phyloP scores from a whole-genome alignment of 2,797 vertebrate genomes.

The Muscicapa comitata region DNA sequence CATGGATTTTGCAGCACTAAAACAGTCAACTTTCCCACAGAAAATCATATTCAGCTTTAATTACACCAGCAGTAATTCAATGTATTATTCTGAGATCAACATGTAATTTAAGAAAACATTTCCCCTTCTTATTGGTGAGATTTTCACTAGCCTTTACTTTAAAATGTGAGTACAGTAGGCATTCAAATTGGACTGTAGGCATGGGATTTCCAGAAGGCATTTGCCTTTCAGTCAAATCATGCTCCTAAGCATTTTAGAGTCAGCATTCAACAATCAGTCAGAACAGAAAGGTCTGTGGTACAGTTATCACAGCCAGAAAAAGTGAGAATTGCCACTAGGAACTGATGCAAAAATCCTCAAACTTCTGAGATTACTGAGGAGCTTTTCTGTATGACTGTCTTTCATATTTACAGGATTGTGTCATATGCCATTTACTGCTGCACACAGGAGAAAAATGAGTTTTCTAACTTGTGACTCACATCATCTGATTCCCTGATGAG shows the following conservation, averaged over 20 bases:
- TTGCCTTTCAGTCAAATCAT: not conserved
- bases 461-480: slow-evolving; percentile 76
- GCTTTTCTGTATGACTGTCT: not conserved
- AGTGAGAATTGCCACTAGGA: not conserved
- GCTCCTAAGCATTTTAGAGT: not conserved
- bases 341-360: not conserved
- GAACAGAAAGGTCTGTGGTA: not conserved
- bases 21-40: not conserved
- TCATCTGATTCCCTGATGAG: slow-evolving; percentile 97
- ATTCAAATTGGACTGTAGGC: not conserved
- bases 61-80: not conserved
- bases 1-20: not conserved
- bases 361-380: not conserved
- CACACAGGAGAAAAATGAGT: not conserved
- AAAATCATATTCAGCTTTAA: not conserved
- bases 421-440: not conserved
- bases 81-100: not conserved
- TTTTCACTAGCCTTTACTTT: not conserved
- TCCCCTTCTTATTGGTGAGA: not conserved
- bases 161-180: not conserved
- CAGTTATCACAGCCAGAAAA: not conserved
- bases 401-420: not conserved
- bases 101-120: not conserved
- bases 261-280: not conserved
- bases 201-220: not conserved